Conservation (phyloP, 2,888 invertebrate species). For the Heterodera filipjevi region DNA sequence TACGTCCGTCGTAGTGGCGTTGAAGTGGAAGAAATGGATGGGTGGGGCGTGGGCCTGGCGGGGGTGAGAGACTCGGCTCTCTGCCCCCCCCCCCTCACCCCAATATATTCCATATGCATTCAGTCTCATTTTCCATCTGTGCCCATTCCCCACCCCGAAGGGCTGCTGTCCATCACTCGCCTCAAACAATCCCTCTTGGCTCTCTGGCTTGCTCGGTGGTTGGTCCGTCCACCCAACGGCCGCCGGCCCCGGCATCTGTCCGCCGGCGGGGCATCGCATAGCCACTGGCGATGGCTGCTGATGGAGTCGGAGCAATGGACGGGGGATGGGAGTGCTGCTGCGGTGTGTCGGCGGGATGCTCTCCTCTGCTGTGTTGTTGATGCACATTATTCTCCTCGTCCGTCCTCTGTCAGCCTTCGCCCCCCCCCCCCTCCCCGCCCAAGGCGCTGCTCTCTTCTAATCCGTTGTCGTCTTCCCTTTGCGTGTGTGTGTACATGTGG, state of each 20-base stretch:
- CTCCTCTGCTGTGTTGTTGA: not conserved
- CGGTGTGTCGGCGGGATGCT: not conserved
- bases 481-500: conserved; percentile 1
- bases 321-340: too few species aligned
- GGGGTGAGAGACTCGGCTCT: not conserved
- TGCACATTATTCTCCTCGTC: not conserved
- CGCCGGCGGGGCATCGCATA: not conserved
- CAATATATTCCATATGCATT: not conserved
- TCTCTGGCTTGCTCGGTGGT: not conserved
- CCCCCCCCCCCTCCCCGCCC: not conserved
- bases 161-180: not conserved
- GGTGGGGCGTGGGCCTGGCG: not conserved
- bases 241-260: not conserved
- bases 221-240: not conserved
- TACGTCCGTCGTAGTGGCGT: not conserved
- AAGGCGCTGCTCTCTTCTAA: not conserved
- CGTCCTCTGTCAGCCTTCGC: not conserved
- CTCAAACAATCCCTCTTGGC: not conserved
- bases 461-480: not conserved
- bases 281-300: not conserved
- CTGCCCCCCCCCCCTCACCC: not conserved
- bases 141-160: not conserved
- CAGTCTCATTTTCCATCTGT: not conserved
- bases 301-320: not conserved
- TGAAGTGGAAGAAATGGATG: not conserved